Conservation (phyloP, 1,140 invertebrate genomes). For the Lasioglossum baleicum region DNA sequence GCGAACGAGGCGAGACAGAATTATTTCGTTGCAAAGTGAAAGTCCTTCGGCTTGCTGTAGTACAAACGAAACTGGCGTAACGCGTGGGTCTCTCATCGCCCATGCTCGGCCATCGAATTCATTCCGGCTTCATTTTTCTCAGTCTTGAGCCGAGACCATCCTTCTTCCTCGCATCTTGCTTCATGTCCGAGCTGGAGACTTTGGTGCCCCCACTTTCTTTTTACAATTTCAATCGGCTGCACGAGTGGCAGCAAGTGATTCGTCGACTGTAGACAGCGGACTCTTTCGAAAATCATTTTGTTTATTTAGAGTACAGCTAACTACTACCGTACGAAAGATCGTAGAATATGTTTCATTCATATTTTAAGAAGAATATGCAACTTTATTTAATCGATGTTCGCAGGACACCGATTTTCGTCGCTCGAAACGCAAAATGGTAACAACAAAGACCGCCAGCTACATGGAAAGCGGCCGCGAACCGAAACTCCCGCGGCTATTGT, state of each 20-base stretch:
- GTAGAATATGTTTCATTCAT: background rate
- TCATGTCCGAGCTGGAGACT: too few relatives aligned
- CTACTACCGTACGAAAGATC: too few relatives aligned
- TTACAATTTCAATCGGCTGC: background rate
- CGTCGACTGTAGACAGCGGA: background rate
- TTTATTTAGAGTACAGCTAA: too few relatives aligned
- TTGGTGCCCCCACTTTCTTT: background rate
- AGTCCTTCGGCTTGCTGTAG: constrained; percentile 55
- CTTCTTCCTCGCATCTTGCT: too few relatives aligned
- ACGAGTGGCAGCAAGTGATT: background rate
- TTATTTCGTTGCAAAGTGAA: constrained; percentile 66
- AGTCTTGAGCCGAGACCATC: too few relatives aligned
- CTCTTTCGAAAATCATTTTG: too few relatives aligned
- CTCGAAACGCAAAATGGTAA: background rate
- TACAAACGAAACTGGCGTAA: constrained; percentile 44
- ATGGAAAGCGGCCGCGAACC: constrained; percentile 18
- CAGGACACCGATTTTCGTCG: background rate
- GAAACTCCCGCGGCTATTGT: constrained; percentile 33
- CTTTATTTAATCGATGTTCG: background rate
- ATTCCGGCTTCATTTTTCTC: background rate
- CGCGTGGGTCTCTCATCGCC: constrained; percentile 15
- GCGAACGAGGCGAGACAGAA: constrained; percentile 62
- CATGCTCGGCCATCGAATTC: constrained; percentile 24
- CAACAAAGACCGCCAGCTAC: background rate
- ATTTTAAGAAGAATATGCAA: too few relatives aligned